These are phyloP conservation scores for Falco naumanni DNA, from an alignment of 2,797 vertebrate species.

Conservation along the genomic window DNA sequence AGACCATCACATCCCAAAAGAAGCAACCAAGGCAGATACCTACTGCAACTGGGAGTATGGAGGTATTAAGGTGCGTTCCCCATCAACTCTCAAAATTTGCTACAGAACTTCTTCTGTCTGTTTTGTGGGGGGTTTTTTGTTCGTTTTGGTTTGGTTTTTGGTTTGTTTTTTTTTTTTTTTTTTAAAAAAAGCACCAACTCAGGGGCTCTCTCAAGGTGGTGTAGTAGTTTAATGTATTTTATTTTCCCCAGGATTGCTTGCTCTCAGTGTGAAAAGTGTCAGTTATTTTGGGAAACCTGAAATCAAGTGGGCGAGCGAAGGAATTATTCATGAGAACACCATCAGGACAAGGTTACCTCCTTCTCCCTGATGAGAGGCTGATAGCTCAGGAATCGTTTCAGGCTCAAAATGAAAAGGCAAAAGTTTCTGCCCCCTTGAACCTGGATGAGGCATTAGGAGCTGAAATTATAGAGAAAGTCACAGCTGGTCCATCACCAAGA, in stretches of 20 bases:
- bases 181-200: background rate
- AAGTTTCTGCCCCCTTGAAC: slow-evolving; percentile 33
- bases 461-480: slow-evolving; percentile 4
- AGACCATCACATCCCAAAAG: background rate
- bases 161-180: background rate
- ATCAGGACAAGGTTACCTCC: slow-evolving; percentile 35
- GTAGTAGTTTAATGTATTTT: background rate
- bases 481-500: background rate
- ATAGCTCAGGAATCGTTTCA: background rate
- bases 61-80: background rate
- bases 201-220: background rate
- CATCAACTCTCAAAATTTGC: background rate
- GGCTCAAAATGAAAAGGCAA: background rate
- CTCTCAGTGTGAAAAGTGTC: slow-evolving; percentile 10
- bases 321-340: slow-evolving; percentile 52
- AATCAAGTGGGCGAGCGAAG: background rate
- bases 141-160: too few species aligned
- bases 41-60: background rate
- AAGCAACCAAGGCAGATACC: background rate
- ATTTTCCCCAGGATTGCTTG: slow-evolving; percentile 16
- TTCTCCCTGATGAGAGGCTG: background rate
- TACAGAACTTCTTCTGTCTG: background rate
- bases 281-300: slow-evolving; percentile 46
- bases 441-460: background rate
- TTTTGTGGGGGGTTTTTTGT: background rate